A percentile compares a stretch with the other conserved stretches of the same genome.
phyloP scores from a whole-genome alignment of 53 echinoderm and acorn worm species.

The Crossaster papposus region DNA sequence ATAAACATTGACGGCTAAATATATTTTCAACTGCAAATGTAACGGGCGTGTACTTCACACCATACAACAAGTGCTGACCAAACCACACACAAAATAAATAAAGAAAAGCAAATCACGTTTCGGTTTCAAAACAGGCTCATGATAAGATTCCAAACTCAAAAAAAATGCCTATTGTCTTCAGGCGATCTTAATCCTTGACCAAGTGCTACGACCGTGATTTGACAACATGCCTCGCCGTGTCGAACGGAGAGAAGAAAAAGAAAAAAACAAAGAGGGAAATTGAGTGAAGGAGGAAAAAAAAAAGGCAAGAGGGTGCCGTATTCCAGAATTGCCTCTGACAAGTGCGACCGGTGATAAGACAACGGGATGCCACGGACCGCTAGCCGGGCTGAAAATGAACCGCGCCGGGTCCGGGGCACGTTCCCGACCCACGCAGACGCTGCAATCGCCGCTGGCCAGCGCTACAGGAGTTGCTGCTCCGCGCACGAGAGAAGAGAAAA shows the following conservation, averaged over 20 bases:
- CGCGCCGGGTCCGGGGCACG: constrained; percentile 32
- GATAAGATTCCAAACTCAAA: not conserved
- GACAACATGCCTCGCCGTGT: not conserved
- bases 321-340: constrained; percentile 38
- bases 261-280: not conserved
- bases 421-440: constrained; percentile 25
- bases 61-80: too few relatives aligned
- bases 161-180: not conserved
- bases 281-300: not conserved
- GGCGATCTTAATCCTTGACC: constrained; percentile 19
- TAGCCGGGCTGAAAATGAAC: constrained; percentile 47
- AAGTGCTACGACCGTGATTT: constrained; percentile 14
- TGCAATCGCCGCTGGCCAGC: constrained; percentile 35
- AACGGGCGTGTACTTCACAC: too few relatives aligned
- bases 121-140: not conserved
- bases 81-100: too few relatives aligned
- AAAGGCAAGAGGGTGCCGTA: not conserved
- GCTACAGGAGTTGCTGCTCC: constrained; percentile 16
- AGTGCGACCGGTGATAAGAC: constrained; percentile 32
- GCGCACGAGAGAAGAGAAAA: not conserved
- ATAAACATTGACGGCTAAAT: too few relatives aligned
- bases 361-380: constrained; percentile 34
- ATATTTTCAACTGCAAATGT: too few relatives aligned
- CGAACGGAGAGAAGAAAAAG: not conserved
- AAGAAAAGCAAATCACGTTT: not conserved